phyloP scores from a whole-genome alignment of 2,113 vertebrate species.

The Cryptotis parvus region DNA sequence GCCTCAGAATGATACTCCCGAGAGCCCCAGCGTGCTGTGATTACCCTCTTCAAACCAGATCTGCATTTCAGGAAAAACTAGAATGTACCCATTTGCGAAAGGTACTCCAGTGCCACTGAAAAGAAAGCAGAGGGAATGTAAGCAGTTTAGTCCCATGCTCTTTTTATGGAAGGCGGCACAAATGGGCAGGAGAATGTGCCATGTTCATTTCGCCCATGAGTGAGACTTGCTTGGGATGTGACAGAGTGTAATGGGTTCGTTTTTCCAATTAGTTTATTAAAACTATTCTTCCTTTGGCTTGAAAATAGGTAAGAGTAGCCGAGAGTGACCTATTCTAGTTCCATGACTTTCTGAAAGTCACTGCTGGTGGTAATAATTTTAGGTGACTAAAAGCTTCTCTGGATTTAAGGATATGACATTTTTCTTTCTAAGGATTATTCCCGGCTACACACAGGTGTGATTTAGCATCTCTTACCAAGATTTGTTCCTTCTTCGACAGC shows the following conservation, averaged over 20 bases:
- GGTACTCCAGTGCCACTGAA: background rate
- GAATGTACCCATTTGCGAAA: background rate
- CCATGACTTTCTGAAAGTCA: conserved; percentile 73
- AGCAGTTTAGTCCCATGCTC: background rate
- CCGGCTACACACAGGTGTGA: conserved; percentile 58
- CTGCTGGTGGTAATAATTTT: conserved; percentile 46
- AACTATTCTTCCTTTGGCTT: background rate
- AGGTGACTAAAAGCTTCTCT: conserved; percentile 69
- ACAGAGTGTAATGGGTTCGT: background rate
- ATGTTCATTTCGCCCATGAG: background rate
- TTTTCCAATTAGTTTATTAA: background rate
- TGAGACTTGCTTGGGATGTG: background rate
- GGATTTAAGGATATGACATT: conserved; percentile 37
- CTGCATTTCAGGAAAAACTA: background rate
- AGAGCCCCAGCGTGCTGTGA: too few relatives aligned
- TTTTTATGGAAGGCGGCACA: background rate
- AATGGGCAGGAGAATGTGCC: background rate
- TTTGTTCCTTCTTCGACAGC: background rate
- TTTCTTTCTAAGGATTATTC: conserved; percentile 69
- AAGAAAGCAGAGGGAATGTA: background rate
- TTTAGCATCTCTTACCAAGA: conserved; percentile 5
- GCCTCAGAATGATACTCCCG: background rate
- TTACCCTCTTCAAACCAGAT: background rate
- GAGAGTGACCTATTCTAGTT: background rate
- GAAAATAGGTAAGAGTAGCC: conserved; percentile 2